Conservation (phyloP, 2,797 vertebrate species). For the Sphenodon punctatus region DNA sequence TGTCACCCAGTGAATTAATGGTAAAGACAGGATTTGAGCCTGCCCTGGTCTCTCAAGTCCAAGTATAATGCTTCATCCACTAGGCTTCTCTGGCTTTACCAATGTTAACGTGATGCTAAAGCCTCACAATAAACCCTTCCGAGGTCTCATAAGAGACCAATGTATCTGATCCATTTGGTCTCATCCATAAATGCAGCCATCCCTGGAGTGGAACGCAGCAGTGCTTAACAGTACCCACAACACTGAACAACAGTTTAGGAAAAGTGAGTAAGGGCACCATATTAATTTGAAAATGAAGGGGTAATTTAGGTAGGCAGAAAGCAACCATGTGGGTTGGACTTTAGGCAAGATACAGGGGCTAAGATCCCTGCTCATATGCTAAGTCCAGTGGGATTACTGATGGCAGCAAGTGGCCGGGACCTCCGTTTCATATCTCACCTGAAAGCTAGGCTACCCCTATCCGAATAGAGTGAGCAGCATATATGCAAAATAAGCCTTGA, state of each 20-base stretch:
- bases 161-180: not conserved
- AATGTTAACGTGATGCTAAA: too few relatives aligned
- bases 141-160: not conserved
- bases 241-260: not conserved
- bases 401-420: not conserved
- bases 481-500: slow-evolving; percentile 58
- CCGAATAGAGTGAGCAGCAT: slow-evolving; percentile 44
- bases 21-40: too few relatives aligned
- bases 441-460: not conserved
- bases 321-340: not conserved
- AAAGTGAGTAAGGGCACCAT: not conserved
- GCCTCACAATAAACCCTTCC: not conserved
- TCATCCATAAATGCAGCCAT: fast-evolving
- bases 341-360: not conserved
- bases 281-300: not conserved
- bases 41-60: too few relatives aligned
- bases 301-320: not conserved
- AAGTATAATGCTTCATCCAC: too few relatives aligned
- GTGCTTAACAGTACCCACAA: not conserved
- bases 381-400: not conserved
- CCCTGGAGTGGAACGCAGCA: not conserved
- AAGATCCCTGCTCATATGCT: not conserved
- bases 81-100: too few relatives aligned
- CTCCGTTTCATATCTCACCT: not conserved
- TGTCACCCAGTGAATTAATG: too few relatives aligned